phyloP scores from a whole-genome alignment of 1,140 invertebrate species.

The Drosophila bocqueti region DNA sequence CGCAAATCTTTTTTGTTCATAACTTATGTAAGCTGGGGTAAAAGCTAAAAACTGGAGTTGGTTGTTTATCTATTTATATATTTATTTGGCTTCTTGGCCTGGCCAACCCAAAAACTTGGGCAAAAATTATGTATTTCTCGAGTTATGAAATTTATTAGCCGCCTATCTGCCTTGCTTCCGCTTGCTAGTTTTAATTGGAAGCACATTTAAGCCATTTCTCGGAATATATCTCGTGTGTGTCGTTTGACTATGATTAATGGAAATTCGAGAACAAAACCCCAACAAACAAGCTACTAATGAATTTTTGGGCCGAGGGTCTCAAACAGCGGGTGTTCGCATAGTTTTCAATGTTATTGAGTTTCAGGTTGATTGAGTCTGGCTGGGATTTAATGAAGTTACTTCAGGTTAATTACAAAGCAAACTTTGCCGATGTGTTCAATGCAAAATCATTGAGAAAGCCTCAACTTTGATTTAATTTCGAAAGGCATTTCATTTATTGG shows the following conservation, averaged over 20 bases:
- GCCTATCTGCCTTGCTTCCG: conserved; percentile 4
- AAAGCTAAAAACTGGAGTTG: conserved; percentile 14
- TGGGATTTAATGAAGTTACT: conserved; percentile 43
- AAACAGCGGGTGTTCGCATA: conserved; percentile 30
- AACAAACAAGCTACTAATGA: conserved; percentile 1
- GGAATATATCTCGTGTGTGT: conserved; percentile 39
- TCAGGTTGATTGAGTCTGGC: conserved; percentile 28
- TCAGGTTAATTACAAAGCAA: conserved; percentile 36
- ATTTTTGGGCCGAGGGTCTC: conserved; percentile 5
- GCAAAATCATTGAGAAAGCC: conserved; percentile 8
- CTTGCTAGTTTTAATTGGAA: conserved; percentile 50
- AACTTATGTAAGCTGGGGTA: neutral
- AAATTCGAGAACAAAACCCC: conserved; percentile 15
- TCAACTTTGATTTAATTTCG: conserved; percentile 8
- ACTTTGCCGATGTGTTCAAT: conserved; percentile 27
- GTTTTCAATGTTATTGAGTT: conserved; percentile 26
- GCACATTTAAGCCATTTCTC: conserved; percentile 50
- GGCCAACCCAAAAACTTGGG: conserved; percentile 13
- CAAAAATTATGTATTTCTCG: conserved; percentile 29
- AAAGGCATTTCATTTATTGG: conserved; percentile 29
- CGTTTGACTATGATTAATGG: conserved; percentile 51
- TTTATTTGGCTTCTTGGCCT: conserved; percentile 23
- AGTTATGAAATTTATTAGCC: conserved; percentile 50
- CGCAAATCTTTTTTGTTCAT: conserved; percentile 39
- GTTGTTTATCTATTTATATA: conserved; percentile 15